These are phyloP conservation scores for Stenopsyche tienmushanensis DNA, from an alignment of 1,140 invertebrate species.

Conservation along the genomic window DNA sequence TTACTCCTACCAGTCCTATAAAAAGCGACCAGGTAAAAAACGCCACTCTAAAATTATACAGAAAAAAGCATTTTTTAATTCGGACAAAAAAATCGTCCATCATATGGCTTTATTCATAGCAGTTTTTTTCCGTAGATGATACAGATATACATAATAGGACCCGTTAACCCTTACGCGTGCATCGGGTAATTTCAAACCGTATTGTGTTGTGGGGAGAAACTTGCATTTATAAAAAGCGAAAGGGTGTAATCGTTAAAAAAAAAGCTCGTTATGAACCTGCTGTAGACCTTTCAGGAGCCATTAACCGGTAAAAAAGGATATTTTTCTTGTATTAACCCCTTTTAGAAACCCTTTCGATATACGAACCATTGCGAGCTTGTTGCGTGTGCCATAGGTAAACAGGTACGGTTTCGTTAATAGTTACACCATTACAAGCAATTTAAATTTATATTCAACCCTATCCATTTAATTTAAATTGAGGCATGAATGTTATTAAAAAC, in stretches of 20 bases:
- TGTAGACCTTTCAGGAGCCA: constrained; percentile 34
- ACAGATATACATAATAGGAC: constrained; percentile 35
- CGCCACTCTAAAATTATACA: too few relatives aligned
- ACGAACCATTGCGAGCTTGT: background rate
- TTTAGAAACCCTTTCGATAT: background rate
- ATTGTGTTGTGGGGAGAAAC: constrained; percentile 31
- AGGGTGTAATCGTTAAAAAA: constrained; percentile 40
- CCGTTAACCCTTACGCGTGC: constrained; percentile 40
- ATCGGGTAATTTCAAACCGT: constrained; percentile 30
- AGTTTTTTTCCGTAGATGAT: constrained; percentile 27
- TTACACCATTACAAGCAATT: background rate
- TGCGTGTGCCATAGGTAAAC: background rate
- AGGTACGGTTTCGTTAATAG: constrained; percentile 7
- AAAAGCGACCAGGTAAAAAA: too few relatives aligned
- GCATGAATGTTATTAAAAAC: too few relatives aligned
- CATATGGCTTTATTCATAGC: constrained; percentile 37
- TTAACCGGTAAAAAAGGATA: constrained; percentile 37
- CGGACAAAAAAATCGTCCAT: constrained; percentile 16
- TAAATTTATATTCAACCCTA: too few relatives aligned
- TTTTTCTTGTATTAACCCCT: constrained; percentile 37
- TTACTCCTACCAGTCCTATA: constrained; percentile 3
- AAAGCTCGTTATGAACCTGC: constrained; percentile 40
- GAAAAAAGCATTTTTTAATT: constrained; percentile 9
- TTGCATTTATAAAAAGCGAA: constrained; percentile 37
- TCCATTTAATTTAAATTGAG: too few relatives aligned